Conservation (phyloP, 2,113 vertebrate genomes). For the Nanorana parkeri region DNA sequence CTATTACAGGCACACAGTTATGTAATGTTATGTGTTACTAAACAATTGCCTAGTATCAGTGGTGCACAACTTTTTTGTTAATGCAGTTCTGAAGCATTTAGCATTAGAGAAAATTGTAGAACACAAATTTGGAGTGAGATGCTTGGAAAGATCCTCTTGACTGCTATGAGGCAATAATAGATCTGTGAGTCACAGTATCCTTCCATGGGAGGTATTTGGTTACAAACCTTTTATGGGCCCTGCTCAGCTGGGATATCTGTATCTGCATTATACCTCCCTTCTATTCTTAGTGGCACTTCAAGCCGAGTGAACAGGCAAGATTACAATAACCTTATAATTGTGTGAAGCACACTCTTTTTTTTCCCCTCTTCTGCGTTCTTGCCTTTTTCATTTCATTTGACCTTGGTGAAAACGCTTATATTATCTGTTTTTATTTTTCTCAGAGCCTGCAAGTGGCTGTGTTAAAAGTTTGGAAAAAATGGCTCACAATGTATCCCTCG, state of each 20-base stretch:
- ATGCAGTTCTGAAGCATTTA: neutral
- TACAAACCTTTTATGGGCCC: slow-evolving; percentile 95
- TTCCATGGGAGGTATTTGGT: slow-evolving; percentile 89
- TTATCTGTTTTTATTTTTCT: slow-evolving; percentile 65
- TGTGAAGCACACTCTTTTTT: neutral
- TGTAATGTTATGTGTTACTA: too few relatives aligned
- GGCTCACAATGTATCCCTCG: slow-evolving; percentile 93
- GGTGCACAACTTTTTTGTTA: neutral
- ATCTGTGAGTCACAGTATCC: slow-evolving; percentile 87
- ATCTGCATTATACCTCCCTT: slow-evolving; percentile 76
- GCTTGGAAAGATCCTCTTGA: slow-evolving; percentile 74
- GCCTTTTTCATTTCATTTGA: neutral
- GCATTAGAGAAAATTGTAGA: neutral
- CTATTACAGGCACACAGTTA: too few relatives aligned
- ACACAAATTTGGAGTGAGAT: slow-evolving; percentile 55
- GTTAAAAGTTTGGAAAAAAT: slow-evolving; percentile 70
- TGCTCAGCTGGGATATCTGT: slow-evolving; percentile 85
- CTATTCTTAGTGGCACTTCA: slow-evolving; percentile 94
- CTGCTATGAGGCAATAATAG: slow-evolving; percentile 89
- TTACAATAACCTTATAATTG: slow-evolving; percentile 65
- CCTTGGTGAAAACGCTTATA: slow-evolving; percentile 64
- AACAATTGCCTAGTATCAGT: too few relatives aligned
- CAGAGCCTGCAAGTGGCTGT: slow-evolving; percentile 61
- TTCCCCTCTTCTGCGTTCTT: neutral
- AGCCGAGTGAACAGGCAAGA: slow-evolving; percentile 84